Conservation (phyloP, 2,888 invertebrate species). For the Amiota mariae region DNA sequence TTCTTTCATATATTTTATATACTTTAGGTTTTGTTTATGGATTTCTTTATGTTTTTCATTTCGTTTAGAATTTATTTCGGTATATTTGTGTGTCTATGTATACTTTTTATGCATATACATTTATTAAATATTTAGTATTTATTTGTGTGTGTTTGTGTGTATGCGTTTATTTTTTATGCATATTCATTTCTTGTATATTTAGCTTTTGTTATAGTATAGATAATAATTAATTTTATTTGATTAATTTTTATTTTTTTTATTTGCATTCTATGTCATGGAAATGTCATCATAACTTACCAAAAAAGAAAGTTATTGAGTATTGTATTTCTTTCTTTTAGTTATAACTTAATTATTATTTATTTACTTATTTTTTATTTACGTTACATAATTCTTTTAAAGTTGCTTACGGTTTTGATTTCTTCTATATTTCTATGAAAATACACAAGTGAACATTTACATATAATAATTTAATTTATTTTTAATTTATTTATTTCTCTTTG, state of each 20-base stretch:
- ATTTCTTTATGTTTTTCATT: not conserved
- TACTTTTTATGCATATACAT: slow-evolving; percentile 55
- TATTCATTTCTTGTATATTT: slow-evolving; percentile 7
- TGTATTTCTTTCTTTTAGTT: slow-evolving; percentile 23
- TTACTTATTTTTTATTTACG: not conserved
- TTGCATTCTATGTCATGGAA: slow-evolving; percentile 31
- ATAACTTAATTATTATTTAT: slow-evolving; percentile 11
- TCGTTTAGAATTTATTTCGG: not conserved
- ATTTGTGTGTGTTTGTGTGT: not conserved
- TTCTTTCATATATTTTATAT: slow-evolving; percentile 44
- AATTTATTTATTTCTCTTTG: not conserved
- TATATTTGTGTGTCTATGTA: slow-evolving; percentile 24
- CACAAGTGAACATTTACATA: slow-evolving; percentile 40
- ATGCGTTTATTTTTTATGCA: slow-evolving; percentile 49
- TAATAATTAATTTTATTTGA: too few species aligned
- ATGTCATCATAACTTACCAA: slow-evolving; percentile 55
- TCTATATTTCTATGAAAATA: slow-evolving; percentile 35
- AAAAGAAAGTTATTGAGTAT: slow-evolving; percentile 46
- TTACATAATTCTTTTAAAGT: not conserved
- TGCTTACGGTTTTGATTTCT: slow-evolving; percentile 11
- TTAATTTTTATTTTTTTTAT: slow-evolving; percentile 35
- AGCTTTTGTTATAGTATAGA: too few species aligned
- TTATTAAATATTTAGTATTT: slow-evolving; percentile 21
- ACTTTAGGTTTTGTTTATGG: slow-evolving; percentile 35
- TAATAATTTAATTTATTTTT: too few species aligned